Conservation (phyloP, 2,888 invertebrate genomes). For the Tipula helvola region DNA sequence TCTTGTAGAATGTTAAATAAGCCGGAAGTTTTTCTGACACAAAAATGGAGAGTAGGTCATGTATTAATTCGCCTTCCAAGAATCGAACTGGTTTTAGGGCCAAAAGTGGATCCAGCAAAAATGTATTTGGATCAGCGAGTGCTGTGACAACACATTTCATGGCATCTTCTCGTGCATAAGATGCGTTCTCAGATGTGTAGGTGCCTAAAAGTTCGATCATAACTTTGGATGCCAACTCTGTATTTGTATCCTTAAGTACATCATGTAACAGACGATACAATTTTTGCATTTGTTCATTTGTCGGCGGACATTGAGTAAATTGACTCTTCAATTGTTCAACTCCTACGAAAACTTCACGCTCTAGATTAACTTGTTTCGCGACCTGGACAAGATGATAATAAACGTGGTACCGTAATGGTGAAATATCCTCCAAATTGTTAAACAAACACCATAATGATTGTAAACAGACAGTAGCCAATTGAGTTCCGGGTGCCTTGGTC, state of each 20-base stretch:
- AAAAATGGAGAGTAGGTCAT: constrained; percentile 87
- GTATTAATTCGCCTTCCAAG: constrained; percentile 88
- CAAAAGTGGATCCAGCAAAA: constrained; percentile 86
- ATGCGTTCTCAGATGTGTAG: constrained; percentile 94
- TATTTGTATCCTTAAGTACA: constrained; percentile 72
- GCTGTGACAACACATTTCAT: constrained; percentile 95
- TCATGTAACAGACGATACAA: constrained; percentile 79
- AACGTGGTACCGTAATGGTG: constrained; percentile 82
- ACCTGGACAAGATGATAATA: constrained; percentile 86
- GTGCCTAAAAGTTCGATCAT: constrained; percentile 95
- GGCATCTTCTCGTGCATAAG: constrained; percentile 92
- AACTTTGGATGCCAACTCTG: constrained; percentile 86
- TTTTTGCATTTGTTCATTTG: constrained; percentile 84
- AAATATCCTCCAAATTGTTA: constrained; percentile 75
- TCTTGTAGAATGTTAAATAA: constrained; percentile 83
- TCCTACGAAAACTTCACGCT: constrained; percentile 71
- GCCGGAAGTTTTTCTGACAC: constrained; percentile 88
- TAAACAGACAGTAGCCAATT: constrained; percentile 66
- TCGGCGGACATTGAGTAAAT: constrained; percentile 65
- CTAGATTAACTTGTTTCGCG: constrained; percentile 75
- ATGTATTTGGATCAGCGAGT: constrained; percentile 91
- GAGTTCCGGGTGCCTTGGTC: constrained; percentile 70
- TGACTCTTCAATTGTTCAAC: constrained; percentile 72
- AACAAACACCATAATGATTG: constrained; percentile 90
- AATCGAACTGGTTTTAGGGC: constrained; percentile 89